Base-by-base conservation (phyloP, 2,797 vertebrate species). In the Myotis planiceps region DNA sequence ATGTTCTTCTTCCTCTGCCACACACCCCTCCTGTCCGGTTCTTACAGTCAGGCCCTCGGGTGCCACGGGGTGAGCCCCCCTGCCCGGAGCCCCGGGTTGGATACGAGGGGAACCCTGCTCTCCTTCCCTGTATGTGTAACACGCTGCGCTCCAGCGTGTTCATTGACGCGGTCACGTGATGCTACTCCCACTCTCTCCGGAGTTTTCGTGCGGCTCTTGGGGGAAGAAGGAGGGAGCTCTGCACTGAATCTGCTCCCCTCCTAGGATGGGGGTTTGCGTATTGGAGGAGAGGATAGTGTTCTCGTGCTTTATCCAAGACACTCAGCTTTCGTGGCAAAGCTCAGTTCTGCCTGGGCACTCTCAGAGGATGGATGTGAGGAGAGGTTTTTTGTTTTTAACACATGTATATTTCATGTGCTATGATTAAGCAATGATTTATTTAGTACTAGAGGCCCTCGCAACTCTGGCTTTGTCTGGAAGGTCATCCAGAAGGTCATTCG, bases 81-180 rank as follows among this genome's bases (percentile, higher is more conserved):
- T 16, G 55, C 79, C 37, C 1, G 18, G 32, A 42, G 83, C 75
- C 80, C 18, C 2, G 25, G 13, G 86, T 86, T 53, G 15, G 34
- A 4, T 51, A 4, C 34, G 42, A 51, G 72, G 76, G 78, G 42
- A 74, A 34, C n/a, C n/a, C 72, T 2, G 47, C 75, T 5, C 37
- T 19, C 21, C 47, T 65, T 68, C 51, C 88, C 74, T 15, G 58
- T 92, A 87, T 58, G 90, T 81, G 92, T 25, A n/a, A 63, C 18
- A 1, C 63, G 83, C 84, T n/a, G 85, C n/a, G 4, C 92, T 32
- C 83, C 10, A 82, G 86, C 16, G 12, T 3, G 74, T 13, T 15
- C 47, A 6, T 5, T 25, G 88, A 25, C 53, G 45, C 32, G 32
- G 84, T 95, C 93, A 95, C 75, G 66, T 95, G 83, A 68, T 34